phyloP scores from a whole-genome alignment of 2,113 vertebrate species.

The Myiozetetes cayanensis region DNA sequence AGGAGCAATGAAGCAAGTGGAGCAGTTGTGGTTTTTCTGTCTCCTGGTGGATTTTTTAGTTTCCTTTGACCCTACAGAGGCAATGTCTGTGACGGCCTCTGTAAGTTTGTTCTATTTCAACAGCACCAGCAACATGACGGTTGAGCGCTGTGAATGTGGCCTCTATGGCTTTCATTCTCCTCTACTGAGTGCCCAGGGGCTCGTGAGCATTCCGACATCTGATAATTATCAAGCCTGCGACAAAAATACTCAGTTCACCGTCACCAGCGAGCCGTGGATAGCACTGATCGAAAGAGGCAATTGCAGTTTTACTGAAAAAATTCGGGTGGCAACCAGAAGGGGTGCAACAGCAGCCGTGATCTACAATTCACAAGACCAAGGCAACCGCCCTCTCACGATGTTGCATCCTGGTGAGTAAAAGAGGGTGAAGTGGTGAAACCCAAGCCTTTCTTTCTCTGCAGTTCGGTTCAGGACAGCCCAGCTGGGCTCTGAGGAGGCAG shows the following conservation, averaged over 20 bases:
- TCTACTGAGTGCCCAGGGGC: slow-evolving; percentile 27
- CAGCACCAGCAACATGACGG: slow-evolving; percentile 35
- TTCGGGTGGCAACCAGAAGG: slow-evolving; percentile 67
- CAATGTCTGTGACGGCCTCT: background rate
- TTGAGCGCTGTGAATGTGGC: slow-evolving; percentile 62
- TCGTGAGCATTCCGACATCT: slow-evolving; percentile 62
- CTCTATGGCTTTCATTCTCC: slow-evolving; percentile 73
- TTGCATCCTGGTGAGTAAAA: slow-evolving; percentile 72
- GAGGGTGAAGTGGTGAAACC: background rate
- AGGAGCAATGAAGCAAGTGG: slow-evolving; percentile 57
- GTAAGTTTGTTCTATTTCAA: slow-evolving; percentile 43
- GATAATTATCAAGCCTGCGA: slow-evolving; percentile 67
- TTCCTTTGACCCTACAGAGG: background rate
- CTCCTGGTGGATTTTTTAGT: background rate
- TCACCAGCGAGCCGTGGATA: slow-evolving; percentile 73
- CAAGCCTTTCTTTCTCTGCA: background rate
- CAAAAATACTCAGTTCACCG: slow-evolving; percentile 50
- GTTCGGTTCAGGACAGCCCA: background rate
- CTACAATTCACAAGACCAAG: slow-evolving; percentile 73
- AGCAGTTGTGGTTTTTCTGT: background rate
- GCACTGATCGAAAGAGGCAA: slow-evolving; percentile 88
- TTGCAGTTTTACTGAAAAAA: slow-evolving; percentile 86
- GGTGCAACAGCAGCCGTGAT: slow-evolving; percentile 83
- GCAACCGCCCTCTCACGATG: slow-evolving; percentile 76
- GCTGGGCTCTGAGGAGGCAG: background rate